Evolutionary conservation across 2,888 invertebrate genomes (phyloP).

Genomic region (Pyralis farinalis): DNA sequence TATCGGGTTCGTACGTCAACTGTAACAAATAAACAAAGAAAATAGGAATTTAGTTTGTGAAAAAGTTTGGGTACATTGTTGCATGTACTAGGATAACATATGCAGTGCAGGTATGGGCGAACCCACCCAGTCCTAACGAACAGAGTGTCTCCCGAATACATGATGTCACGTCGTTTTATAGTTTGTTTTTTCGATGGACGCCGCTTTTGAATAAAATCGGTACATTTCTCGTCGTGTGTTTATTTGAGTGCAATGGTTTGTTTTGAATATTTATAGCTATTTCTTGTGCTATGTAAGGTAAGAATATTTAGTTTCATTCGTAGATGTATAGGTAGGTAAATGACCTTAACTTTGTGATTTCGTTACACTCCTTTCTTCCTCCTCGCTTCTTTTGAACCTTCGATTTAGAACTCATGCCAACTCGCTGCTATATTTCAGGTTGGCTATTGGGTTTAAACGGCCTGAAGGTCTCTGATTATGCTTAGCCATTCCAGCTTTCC

Average conservation of each 20-base stretch:
- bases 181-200: constrained; percentile 33
- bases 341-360: too few species aligned
- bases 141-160: constrained; percentile 63
- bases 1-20: constrained; percentile 61
- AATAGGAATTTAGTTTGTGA: constrained; percentile 59
- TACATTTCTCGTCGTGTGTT: background rate
- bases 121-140: constrained; percentile 63
- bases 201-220: constrained; percentile 7
- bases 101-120: constrained; percentile 71
- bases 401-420: too few species aligned
- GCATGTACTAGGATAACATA: constrained; percentile 52
- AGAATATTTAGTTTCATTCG: too few species aligned
- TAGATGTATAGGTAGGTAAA: too few species aligned
- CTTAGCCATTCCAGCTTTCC: too few species aligned
- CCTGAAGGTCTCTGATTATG: too few species aligned
- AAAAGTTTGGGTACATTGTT: constrained; percentile 41
- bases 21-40: constrained; percentile 67
- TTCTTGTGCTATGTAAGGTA: too few species aligned
- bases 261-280: background rate
- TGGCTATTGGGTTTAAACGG: too few species aligned
- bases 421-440: too few species aligned
- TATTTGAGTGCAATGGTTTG: background rate
- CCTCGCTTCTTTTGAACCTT: too few species aligned
- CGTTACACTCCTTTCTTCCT: too few species aligned
- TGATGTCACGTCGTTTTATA: constrained; percentile 55